Percentiles rank a stretch among this genome's conserved stretches.
Conservation (phyloP, 92 coral and sea anemone species). For the Actinernus sp. region DNA sequence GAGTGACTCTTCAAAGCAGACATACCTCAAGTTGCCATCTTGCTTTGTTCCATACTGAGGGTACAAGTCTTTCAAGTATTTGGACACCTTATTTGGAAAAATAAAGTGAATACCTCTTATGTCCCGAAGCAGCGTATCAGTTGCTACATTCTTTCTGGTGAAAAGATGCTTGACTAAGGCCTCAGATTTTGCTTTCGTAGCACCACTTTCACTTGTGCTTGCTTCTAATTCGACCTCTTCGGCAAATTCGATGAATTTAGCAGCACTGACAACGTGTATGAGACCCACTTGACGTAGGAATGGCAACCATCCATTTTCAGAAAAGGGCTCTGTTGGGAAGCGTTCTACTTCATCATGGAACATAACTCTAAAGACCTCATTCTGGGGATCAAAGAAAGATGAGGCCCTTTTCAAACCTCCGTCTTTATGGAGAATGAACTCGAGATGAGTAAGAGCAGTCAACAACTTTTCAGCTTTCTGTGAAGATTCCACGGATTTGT, state of each 20-base stretch:
- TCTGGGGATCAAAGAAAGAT: constrained; percentile 52
- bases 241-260: constrained; percentile 48
- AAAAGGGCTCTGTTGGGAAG: constrained; percentile 66
- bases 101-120: constrained; percentile 45
- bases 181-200: constrained; percentile 43
- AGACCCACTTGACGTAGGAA: constrained; percentile 63
- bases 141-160: not conserved
- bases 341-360: constrained; percentile 11
- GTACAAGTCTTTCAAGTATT: constrained; percentile 13
- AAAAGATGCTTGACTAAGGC: constrained; percentile 49
- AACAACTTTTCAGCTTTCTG: constrained; percentile 2
- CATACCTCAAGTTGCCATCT: constrained; percentile 13
- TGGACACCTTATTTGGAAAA: not conserved
- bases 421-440: constrained; percentile 8
- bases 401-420: constrained; percentile 34
- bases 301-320: constrained; percentile 31
- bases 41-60: constrained; percentile 22
- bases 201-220: not conserved
- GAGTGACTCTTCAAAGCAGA: constrained; percentile 57
- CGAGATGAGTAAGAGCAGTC: not conserved
- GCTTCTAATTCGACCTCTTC: constrained; percentile 45
- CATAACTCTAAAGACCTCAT: constrained; percentile 61
- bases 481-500: too few species aligned
- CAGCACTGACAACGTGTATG: constrained; percentile 25
- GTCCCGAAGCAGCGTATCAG: not conserved